Evolutionary conservation across 2,888 invertebrate genomes (phyloP), one percentile per base, ranked within the genome.

Genomic region (Parnassius smintheus): DNA sequence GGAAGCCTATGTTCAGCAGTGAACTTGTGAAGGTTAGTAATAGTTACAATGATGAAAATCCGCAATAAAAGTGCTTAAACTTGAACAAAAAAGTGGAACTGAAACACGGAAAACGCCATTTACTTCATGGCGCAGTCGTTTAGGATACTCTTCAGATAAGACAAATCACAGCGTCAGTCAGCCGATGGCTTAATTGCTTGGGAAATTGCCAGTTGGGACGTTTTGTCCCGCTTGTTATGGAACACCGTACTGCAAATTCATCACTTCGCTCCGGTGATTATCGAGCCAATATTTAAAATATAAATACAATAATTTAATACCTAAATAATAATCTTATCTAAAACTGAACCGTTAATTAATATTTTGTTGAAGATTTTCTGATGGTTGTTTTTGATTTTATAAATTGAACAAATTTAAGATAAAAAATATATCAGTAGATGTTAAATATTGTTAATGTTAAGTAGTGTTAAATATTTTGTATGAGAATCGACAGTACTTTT

Each of bases 171-270:
- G 42, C 46, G 55, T 71, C 71, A 69, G 71, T 71, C 72, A 67
- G 41, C 50, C 53, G 61, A 65, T 66, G 71, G 67, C 68, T 70
- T 75, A 74, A 76, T 75, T 76, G 74, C 67, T 74, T 75, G 76
- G 76, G 71, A 59, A 55, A 53, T 60, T 53, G 76, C 76, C 75
- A 76, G 72, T 65, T 69, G 62, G 67, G 62, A 66, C 68, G 66
- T 68, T 68, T 68, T 67, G 69, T 64, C 65, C 13, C 10, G 52
- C n/a, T 52, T 46, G 49, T 62, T 61, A 56, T 44, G 22, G 18
- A 12, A 25, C 25, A 3, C 25, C 25, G 12, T 48, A 18, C 56
- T 56, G 44, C 61, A 56, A 46, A 44, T 44, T 60, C 60, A 60
- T 60, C 55, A 55, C 18, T 60, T 49, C 13, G 41, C 49, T 55